Percentiles rank a stretch among this genome's conserved stretches.
Evolutionary conservation across 2,888 invertebrate genomes (phyloP).

Genomic region (Acleris laterana): DNA sequence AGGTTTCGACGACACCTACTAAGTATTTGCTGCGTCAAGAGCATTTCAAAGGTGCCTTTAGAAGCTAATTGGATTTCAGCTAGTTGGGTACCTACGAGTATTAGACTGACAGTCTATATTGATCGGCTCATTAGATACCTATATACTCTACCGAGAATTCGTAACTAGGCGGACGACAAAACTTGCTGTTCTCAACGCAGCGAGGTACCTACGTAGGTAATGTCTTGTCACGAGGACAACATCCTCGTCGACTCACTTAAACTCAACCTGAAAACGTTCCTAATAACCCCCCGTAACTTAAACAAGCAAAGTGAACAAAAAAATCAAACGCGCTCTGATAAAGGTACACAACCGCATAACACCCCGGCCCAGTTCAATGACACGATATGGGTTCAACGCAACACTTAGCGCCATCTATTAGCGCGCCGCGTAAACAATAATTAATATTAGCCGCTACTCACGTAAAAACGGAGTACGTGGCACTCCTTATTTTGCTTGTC

Average conservation of each 20-base stretch:
- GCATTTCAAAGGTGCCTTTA: neutral
- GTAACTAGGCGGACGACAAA: too few species aligned
- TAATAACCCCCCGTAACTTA: constrained; percentile 6
- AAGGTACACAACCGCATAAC: constrained; percentile 56
- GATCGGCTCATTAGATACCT: neutral
- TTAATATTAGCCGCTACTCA: constrained; percentile 64
- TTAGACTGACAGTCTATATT: neutral
- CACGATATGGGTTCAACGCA: constrained; percentile 53
- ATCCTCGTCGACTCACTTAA: constrained; percentile 1
- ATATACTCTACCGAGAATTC: too few species aligned
- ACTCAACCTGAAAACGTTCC: neutral
- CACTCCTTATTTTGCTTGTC: constrained; percentile 53
- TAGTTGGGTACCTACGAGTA: neutral
- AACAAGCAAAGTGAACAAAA: constrained; percentile 47
- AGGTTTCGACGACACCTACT: neutral
- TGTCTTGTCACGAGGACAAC: neutral
- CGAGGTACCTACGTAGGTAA: neutral
- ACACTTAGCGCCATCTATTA: constrained; percentile 76
- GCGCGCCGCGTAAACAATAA: constrained; percentile 50
- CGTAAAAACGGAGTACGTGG: constrained; percentile 60
- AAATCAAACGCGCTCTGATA: constrained; percentile 53
- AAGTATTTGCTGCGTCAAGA: constrained; percentile 4
- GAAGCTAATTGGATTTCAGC: constrained; percentile 1
- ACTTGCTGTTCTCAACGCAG: too few species aligned
- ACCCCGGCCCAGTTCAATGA: constrained; percentile 71